phyloP scores from a whole-genome alignment of 2,797 vertebrate species.

The Gadopsis marmoratus region DNA sequence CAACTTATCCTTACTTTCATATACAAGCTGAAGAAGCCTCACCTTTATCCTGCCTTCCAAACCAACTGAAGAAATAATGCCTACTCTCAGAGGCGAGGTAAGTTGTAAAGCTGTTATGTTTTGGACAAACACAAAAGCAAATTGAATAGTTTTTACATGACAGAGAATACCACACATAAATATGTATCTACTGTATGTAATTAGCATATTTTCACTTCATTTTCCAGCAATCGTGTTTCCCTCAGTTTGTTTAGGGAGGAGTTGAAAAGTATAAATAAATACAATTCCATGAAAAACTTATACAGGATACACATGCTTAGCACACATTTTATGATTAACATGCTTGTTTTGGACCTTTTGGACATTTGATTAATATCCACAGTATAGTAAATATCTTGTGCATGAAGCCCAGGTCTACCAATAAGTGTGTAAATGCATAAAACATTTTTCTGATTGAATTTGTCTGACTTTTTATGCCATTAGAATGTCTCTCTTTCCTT shows the following conservation, averaged over 20 bases:
- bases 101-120: background rate
- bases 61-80: conserved; percentile 2
- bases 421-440: background rate
- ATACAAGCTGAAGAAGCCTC: background rate
- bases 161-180: background rate
- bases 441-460: background rate
- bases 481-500: conserved; percentile 13
- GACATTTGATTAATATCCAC: background rate
- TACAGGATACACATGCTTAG: background rate
- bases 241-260: background rate
- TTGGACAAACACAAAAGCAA: background rate
- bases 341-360: background rate
- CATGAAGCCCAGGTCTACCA: background rate
- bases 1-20: conserved; percentile 10
- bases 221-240: background rate
- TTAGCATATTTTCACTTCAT: background rate
- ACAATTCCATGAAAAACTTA: background rate
- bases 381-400: background rate
- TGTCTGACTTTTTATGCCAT: background rate
- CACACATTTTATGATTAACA: background rate
- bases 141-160: background rate
- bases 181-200: background rate
- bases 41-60: conserved; percentile 9
- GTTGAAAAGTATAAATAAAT: background rate
- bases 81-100: background rate